Percentiles rank a stretch among this genome's conserved stretches.
Conservation (phyloP, 2,797 vertebrate genomes). For the Florisuga fusca region DNA sequence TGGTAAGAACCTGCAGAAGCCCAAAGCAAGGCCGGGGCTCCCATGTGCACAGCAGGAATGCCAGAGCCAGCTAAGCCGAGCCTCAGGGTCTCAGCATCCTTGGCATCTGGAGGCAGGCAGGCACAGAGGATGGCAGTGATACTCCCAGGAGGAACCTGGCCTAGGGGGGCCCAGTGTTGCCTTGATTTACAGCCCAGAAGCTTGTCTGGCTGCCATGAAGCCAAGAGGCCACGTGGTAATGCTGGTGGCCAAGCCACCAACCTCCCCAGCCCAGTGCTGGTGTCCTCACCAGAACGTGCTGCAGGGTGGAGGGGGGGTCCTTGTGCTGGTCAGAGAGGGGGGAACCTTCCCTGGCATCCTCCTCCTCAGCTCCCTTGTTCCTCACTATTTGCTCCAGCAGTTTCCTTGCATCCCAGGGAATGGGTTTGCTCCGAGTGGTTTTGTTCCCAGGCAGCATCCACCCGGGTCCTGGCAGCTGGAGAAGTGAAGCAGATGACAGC, state of each 20-base stretch:
- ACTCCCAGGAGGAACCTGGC: not conserved
- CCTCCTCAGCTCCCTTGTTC: not conserved
- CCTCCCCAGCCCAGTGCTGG: rapidly evolving
- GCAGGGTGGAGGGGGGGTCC: not conserved
- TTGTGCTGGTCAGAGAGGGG: not conserved
- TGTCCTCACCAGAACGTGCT: not conserved
- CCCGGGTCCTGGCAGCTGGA: not conserved
- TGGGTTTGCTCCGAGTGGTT: not conserved
- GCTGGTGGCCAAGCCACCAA: not conserved
- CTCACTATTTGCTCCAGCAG: not conserved
- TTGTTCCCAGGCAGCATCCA: not conserved
- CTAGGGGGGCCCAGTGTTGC: not conserved
- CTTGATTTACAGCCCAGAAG: not conserved
- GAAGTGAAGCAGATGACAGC: rapidly evolving
- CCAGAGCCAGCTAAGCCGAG: not conserved
- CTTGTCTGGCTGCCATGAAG: not conserved
- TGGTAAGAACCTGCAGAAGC: not conserved
- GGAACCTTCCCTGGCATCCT: not conserved
- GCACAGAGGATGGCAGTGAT: not conserved
- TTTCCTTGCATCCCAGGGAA: not conserved
- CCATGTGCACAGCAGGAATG: not conserved
- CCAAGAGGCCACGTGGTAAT: rapidly evolving
- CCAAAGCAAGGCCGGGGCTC: not conserved
- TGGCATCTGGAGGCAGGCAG: rapidly evolving
- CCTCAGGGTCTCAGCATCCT: rapidly evolving